phyloP scores from a whole-genome alignment of 1,140 invertebrate genomes.

The Lethrus apterus region DNA sequence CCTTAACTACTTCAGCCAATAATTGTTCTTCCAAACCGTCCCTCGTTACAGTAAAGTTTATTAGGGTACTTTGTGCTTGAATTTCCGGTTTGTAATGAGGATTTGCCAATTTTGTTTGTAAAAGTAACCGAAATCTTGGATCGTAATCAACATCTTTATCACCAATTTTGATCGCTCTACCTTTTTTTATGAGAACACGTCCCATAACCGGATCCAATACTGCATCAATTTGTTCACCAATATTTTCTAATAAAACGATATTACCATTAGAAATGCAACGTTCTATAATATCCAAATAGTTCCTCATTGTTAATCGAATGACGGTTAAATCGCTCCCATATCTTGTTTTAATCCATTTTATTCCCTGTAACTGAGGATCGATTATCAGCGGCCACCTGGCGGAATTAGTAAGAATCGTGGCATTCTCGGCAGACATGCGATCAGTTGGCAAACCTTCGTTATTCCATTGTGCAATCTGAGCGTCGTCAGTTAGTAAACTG shows the following conservation, averaged over 20 bases:
- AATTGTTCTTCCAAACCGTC: constrained; percentile 90
- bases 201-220: constrained; percentile 86
- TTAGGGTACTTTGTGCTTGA: constrained; percentile 91
- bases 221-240: constrained; percentile 82
- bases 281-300: constrained; percentile 82
- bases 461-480: constrained; percentile 86
- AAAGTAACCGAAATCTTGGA: constrained; percentile 72
- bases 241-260: constrained; percentile 79
- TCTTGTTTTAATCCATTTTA: constrained; percentile 93
- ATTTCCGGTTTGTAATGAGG: constrained; percentile 95
- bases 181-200: constrained; percentile 78
- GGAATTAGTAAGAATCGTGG: constrained; percentile 82
- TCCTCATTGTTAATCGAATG: constrained; percentile 68
- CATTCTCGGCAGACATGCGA: constrained; percentile 91
- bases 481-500: constrained; percentile 80
- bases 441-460: constrained; percentile 90
- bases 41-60: constrained; percentile 91
- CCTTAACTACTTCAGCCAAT: constrained; percentile 87
- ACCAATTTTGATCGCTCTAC: constrained; percentile 68
- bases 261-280: constrained; percentile 66
- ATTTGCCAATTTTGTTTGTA: constrained; percentile 92
- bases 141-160: constrained; percentile 89
- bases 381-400: constrained; percentile 92
- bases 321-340: constrained; percentile 66
- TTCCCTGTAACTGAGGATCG: constrained; percentile 83